phyloP scores from a whole-genome alignment of 2,888 invertebrate genomes.

The Lithodes maja region DNA sequence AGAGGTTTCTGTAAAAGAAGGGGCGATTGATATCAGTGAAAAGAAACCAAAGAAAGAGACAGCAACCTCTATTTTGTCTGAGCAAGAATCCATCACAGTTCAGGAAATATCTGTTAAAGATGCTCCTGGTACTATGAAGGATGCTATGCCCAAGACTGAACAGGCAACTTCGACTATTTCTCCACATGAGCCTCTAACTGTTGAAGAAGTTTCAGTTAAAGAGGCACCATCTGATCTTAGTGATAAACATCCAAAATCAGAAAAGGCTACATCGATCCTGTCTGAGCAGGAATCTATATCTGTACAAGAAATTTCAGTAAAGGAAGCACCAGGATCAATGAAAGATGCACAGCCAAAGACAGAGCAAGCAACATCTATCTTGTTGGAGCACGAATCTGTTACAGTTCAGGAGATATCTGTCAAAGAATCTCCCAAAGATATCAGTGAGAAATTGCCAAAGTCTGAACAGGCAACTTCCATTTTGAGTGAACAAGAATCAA shows the following conservation, averaged over 20 bases:
- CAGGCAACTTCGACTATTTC: constrained; percentile 69
- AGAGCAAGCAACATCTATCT: constrained; percentile 50
- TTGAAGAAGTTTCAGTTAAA: constrained; percentile 43
- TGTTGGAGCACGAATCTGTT: constrained; percentile 47
- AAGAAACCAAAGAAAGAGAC: constrained; percentile 29
- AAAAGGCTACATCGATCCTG: constrained; percentile 37
- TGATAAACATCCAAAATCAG: constrained; percentile 39
- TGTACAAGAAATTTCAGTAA: constrained; percentile 48
- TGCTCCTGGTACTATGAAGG: constrained; percentile 33
- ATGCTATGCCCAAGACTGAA: constrained; percentile 71
- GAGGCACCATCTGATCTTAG: constrained; percentile 19
- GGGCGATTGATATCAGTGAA: constrained; percentile 33
- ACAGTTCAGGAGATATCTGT: constrained; percentile 53
- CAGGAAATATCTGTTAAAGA: constrained; percentile 47
- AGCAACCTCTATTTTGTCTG: constrained; percentile 29
- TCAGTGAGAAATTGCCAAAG: constrained; percentile 37
- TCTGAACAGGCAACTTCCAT: constrained; percentile 42
- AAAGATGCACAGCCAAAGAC: constrained; percentile 38
- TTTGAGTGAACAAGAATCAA: constrained; percentile 41
- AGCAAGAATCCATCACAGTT: constrained; percentile 50
- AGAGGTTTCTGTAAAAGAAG: constrained; percentile 46
- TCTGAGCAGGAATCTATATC: constrained; percentile 41
- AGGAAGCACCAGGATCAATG: constrained; percentile 32
- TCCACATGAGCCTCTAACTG: constrained; percentile 69
- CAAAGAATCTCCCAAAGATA: constrained; percentile 71